Conservation (phyloP, 1,140 invertebrate genomes). For the Atopsyche davidsoni region DNA sequence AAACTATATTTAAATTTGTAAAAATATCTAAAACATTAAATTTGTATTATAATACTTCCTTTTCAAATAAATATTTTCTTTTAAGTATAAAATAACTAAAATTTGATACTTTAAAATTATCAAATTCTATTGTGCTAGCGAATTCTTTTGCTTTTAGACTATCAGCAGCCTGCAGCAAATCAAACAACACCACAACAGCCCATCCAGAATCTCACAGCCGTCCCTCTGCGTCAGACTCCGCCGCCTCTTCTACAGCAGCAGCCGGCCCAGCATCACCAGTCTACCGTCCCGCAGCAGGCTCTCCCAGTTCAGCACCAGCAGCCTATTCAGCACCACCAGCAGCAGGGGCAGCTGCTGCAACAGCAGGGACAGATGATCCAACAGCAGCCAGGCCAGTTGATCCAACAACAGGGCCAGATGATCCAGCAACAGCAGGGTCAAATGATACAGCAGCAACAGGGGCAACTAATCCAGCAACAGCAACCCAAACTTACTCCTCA, state of each 20-base stretch:
- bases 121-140: too few relatives aligned
- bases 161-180: too few relatives aligned
- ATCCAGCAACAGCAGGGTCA: conserved; percentile 3
- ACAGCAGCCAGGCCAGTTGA: background rate
- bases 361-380: background rate
- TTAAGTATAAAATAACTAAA: too few relatives aligned
- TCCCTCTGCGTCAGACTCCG: conserved; percentile 19
- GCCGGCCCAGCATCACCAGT: conserved; percentile 9
- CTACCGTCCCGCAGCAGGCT: conserved; percentile 9
- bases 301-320: conserved; percentile 17
- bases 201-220: conserved; percentile 12
- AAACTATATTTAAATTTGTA: background rate
- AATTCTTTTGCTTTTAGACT: too few relatives aligned
- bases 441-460: conserved; percentile 3
- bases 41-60: background rate
- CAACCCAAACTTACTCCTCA: conserved; percentile 14
- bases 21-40: background rate
- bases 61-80: background rate
- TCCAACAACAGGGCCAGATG: conserved; percentile 3
- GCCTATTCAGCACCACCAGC: conserved; percentile 8
- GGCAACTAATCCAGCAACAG: conserved; percentile 5
- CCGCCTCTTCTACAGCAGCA: conserved; percentile 11
- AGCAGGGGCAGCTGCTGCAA: background rate
- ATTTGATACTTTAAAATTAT: too few relatives aligned
- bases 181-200: conserved; percentile 6